These are phyloP conservation scores for Tiliacea citrago DNA, from an alignment of 2,888 invertebrate species.

Conservation along the genomic window DNA sequence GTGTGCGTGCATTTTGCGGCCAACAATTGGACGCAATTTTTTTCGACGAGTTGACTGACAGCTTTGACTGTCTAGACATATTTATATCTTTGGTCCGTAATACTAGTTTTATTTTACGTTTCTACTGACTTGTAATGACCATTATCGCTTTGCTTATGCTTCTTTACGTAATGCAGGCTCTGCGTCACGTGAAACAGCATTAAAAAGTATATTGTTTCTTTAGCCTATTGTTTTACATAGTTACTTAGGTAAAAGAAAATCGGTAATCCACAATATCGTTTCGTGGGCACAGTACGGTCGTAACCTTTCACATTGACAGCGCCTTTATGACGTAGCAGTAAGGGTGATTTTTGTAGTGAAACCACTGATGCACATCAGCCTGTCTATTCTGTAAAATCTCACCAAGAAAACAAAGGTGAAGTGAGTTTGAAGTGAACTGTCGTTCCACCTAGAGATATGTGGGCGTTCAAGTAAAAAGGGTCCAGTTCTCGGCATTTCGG, in stretches of 20 bases:
- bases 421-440: no score
- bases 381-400: no score
- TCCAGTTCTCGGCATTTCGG: no score
- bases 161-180: slow-evolving; percentile 30
- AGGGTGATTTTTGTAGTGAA: not conserved
- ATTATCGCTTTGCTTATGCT: not conserved
- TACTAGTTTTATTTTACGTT: slow-evolving; percentile 10
- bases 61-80: no score
- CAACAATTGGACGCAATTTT: no score
- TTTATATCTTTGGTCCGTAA: no score
- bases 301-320: not conserved
- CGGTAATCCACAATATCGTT: not conserved
- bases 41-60: no score
- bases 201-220: slow-evolving; percentile 8
- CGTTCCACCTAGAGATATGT: no score
- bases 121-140: slow-evolving; percentile 14
- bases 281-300: not conserved
- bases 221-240: not conserved
- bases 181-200: not conserved
- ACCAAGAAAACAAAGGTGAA: no score
- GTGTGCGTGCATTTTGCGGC: no score
- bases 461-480: no score
- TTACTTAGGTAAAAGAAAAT: no score
- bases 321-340: not conserved
- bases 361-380: not conserved